Evolutionary conservation across 2,888 invertebrate species (phyloP).

Genomic region (Polyommatus iphigenia): DNA sequence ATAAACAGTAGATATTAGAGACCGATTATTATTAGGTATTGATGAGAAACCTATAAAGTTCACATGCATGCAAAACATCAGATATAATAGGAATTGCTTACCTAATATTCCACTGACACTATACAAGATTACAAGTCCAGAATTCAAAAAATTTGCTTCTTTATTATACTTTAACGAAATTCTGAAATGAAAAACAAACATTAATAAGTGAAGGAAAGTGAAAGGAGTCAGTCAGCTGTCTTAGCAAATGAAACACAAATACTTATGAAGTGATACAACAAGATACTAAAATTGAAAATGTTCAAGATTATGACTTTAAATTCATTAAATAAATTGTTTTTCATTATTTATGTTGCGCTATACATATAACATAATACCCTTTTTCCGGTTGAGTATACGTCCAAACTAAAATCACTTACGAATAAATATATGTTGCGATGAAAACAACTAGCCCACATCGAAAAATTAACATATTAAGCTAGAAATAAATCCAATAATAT

Average conservation of each 20-base stretch:
- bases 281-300: neutral
- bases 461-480: conserved; percentile 68
- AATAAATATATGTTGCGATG: conserved; percentile 63
- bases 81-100: conserved; percentile 51
- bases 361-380: no score
- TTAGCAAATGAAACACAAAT: neutral
- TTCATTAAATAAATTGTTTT: neutral
- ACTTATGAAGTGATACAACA: neutral
- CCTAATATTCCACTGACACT: conserved; percentile 71
- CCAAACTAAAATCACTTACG: conserved; percentile 57
- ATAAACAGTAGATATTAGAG: neutral
- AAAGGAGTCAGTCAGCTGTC: conserved; percentile 43
- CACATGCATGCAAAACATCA: neutral
- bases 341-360: neutral
- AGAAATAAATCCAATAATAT: conserved; percentile 39
- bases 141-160: conserved; percentile 65
- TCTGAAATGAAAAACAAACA: conserved; percentile 64
- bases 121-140: conserved; percentile 72
- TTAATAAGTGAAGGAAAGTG: conserved; percentile 43
- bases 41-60: neutral
- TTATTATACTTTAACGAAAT: conserved; percentile 68
- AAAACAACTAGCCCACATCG: conserved; percentile 66
- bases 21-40: neutral
- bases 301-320: neutral
- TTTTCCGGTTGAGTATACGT: neutral